Conservation (phyloP, 2,113 vertebrate species). For the Periophthalmus modestus region DNA sequence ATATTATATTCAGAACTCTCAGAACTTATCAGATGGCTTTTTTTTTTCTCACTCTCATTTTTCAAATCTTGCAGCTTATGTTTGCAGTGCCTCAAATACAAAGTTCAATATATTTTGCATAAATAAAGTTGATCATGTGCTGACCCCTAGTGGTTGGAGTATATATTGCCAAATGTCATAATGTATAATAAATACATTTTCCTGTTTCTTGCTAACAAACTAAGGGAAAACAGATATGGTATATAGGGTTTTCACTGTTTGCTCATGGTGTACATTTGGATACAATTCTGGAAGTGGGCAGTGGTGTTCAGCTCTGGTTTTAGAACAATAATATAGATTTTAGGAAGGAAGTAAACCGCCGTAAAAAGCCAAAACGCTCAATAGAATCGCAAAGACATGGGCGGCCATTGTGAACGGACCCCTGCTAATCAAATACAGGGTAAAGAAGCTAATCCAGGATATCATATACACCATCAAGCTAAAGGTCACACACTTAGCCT, state of each 20-base stretch:
- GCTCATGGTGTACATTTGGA: conserved; percentile 82
- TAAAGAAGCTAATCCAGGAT: conserved; percentile 81
- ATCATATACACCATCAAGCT: conserved; percentile 81
- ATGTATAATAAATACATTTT: neutral
- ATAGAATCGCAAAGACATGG: conserved; percentile 69
- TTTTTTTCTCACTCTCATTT: too few relatives aligned
- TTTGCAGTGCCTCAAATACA: too few relatives aligned
- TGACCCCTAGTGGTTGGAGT: neutral
- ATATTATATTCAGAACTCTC: too few relatives aligned
- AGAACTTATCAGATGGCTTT: too few relatives aligned
- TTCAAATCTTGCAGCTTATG: too few relatives aligned
- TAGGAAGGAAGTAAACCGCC: conserved; percentile 78
- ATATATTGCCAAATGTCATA: neutral
- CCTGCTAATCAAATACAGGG: conserved; percentile 74
- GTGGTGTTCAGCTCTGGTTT: conserved; percentile 76
- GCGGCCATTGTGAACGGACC: conserved; percentile 70
- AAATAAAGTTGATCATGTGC: neutral
- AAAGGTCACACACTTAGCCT: conserved; percentile 84
- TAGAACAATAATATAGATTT: conserved; percentile 78
- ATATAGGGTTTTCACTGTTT: conserved; percentile 68
- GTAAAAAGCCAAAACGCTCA: conserved; percentile 73
- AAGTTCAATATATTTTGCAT: neutral
- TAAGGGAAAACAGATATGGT: too few relatives aligned
- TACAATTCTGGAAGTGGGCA: conserved; percentile 80
- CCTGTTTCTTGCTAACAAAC: neutral